A percentile compares a stretch with the other conserved stretches of the same genome.
Evolutionary conservation across 1,140 invertebrate genomes (phyloP).

Genomic region (Apolygus lucorum): DNA sequence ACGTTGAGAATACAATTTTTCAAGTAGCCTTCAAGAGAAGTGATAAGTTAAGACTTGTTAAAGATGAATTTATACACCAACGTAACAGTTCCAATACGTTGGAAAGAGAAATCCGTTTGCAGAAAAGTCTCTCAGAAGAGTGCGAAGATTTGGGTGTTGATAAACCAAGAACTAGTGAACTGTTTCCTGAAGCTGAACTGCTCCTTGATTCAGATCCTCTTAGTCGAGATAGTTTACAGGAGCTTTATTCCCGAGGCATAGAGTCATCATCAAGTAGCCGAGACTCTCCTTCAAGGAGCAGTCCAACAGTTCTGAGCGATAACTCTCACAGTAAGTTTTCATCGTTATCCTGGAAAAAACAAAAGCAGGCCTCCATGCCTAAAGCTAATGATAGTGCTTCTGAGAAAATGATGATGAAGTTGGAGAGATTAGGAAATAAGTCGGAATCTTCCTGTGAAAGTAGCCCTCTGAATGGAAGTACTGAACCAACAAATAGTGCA

Average conservation of each 20-base stretch:
- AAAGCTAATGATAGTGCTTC: background rate
- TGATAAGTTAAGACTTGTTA: conserved; percentile 26
- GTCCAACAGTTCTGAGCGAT: conserved; percentile 4
- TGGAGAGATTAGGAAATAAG: background rate
- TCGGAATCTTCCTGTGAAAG: background rate
- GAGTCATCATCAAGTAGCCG: conserved; percentile 29
- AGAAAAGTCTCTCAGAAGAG: conserved; percentile 65
- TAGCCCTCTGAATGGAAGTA: background rate
- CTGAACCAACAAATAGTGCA: background rate
- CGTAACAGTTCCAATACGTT: conserved; percentile 37
- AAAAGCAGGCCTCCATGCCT: conserved; percentile 2
- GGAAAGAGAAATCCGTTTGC: conserved; percentile 47
- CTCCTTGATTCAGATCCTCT: conserved; percentile 52
- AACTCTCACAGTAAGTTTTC: conserved; percentile 7
- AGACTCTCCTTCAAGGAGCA: conserved; percentile 22
- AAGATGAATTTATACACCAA: conserved; percentile 27
- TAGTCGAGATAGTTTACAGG: conserved; percentile 30
- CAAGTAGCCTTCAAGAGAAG: conserved; percentile 30
- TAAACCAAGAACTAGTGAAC: conserved; percentile 62
- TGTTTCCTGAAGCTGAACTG: conserved; percentile 65
- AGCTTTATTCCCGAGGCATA: conserved; percentile 25
- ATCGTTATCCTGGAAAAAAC: conserved; percentile 22
- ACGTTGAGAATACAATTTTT: conserved; percentile 31
- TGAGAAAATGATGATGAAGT: conserved; percentile 10
- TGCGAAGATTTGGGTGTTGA: conserved; percentile 67